Base-by-base conservation (phyloP, 37 sponge, comb jelly and placozoan species). In the Crambe crambe region DNA sequence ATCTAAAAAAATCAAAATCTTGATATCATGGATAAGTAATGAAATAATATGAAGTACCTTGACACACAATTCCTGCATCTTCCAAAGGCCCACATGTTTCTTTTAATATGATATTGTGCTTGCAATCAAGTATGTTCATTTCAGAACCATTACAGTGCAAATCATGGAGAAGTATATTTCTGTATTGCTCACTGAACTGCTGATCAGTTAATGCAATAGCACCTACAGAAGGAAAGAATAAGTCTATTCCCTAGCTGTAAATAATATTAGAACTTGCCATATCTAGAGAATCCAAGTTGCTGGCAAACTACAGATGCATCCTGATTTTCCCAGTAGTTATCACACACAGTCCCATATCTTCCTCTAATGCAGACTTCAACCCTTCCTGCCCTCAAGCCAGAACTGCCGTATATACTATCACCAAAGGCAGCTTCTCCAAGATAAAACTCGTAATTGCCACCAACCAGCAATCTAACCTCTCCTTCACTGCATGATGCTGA, bases 291-390 rank as follows among this genome's bases (percentile, higher is more conserved):
- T 56, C 73, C 82, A 1, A 81, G 73, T 43, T 81, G 82, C 10
- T 40, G 12, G 64, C 82, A 81, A 22, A 81, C 73, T 3, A 81
- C 73, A 63, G 82, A 73, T 44, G 82, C 82, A 73, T 61, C 73
- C 37, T 42, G 31, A 62, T 72, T 36, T 43, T 43, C 64, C 82
- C 82, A 81, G 26, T 21, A 40, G 15, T 60, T 27, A 42, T 73
- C 51, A 37, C 82, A 81, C 25, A 81, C 65, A 18, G 82, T 43
- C 29, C 82, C 82, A 62, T 81, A 81, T 21, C 51, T 72, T 41
- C 82, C 82, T 39, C 73, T 62, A 5, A 62, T 29, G 38, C 82
- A 81, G 3, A 81, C 73, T 42, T 81, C 82, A 32, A 81, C 82
- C 61, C 82, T 58, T 6, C 82, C 82, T 20, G 12, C 37, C 26